Evolutionary conservation across 2,797 vertebrate genomes (phyloP).

Genomic region (Muraenolepis orangiensis): DNA sequence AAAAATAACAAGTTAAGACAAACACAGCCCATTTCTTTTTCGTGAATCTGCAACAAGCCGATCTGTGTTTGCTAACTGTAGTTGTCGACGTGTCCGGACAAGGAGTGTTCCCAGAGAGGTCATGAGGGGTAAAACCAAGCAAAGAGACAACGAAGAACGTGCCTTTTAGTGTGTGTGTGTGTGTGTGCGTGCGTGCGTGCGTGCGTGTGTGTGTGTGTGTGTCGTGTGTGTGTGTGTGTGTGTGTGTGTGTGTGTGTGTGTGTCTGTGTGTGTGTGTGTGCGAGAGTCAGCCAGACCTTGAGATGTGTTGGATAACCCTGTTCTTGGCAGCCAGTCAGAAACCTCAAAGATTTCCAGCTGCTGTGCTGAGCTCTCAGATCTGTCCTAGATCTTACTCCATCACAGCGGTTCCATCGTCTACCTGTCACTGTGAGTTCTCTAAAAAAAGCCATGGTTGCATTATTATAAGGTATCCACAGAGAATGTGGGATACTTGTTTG

Average conservation of each 20-base stretch:
- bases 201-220: neutral
- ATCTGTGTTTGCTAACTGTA: slow-evolving; percentile 9
- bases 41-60: slow-evolving; percentile 21
- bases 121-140: slow-evolving; percentile 17
- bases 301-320: slow-evolving; percentile 21
- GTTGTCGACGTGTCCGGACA: slow-evolving; percentile 46
- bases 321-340: slow-evolving; percentile 38
- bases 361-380: slow-evolving; percentile 18
- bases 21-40: too few relatives aligned
- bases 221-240: neutral
- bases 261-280: slow-evolving; percentile 14
- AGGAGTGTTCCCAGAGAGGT: slow-evolving; percentile 35
- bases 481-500: too few relatives aligned
- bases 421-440: too few relatives aligned
- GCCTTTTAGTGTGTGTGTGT: slow-evolving; percentile 1
- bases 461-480: too few relatives aligned
- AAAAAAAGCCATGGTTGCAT: too few relatives aligned
- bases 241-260: neutral
- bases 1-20: neutral
- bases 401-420: too few relatives aligned
- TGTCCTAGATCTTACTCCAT: neutral
- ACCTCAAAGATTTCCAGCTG: slow-evolving; percentile 43
- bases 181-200: neutral
- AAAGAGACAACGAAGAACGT: slow-evolving; percentile 5
- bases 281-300: slow-evolving; percentile 31